Evolutionary conservation across 2,113 vertebrate genomes (phyloP), one percentile per base, ranked within the genome.

Genomic region (Rallus limicola): DNA sequence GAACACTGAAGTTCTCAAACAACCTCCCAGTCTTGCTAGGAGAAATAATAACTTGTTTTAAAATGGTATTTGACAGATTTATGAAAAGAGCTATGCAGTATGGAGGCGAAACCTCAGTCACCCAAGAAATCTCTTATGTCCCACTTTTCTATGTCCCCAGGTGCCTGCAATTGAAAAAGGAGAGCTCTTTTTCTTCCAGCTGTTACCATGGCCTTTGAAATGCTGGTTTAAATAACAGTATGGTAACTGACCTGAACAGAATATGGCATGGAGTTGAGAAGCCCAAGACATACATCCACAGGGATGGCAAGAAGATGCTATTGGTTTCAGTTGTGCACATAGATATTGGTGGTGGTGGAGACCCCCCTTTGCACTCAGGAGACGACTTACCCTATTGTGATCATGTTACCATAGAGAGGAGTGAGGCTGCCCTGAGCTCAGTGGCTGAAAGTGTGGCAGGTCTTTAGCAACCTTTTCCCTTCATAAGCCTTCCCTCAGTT

Each of bases 1-100:
- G 88, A 86, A 59, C 56, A 29, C 15, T 67, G 71, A 78, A 74
- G 42, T 69, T 92, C 80, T 90, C 64, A 36, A 80, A 33, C 42
- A 77, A 46, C 34, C 4, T 78, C 36, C 53, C 31, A 62, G 1
- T 88, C 44, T 52, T 72, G 2, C 26, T 55, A 38, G 76, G 50
- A 86, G 55, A 77, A 83, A 77, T 23, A 62, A 20, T 15, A 77
- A 29, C 40, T 46, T 62, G 6, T 72, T 88, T 90, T 67, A 53
- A 58, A 55, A n/a, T 38, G 19, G 9, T 33, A 5, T 74, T 74
- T n/a, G 44, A 44, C 2, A 15, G 2, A 2, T 77, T 58, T 65
- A 28, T 63, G 21, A 55, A 67, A 80, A 77, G 6, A 70, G 20
- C 20, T 69, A 5, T 28, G 26, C 16, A 29, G 16, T 60, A 60